A percentile compares a stretch with the other conserved stretches of the same genome.
These are phyloP conservation scores for Notospermus geniculatus DNA, from an alignment of 1,140 invertebrate genomes.

Conservation along the genomic window DNA sequence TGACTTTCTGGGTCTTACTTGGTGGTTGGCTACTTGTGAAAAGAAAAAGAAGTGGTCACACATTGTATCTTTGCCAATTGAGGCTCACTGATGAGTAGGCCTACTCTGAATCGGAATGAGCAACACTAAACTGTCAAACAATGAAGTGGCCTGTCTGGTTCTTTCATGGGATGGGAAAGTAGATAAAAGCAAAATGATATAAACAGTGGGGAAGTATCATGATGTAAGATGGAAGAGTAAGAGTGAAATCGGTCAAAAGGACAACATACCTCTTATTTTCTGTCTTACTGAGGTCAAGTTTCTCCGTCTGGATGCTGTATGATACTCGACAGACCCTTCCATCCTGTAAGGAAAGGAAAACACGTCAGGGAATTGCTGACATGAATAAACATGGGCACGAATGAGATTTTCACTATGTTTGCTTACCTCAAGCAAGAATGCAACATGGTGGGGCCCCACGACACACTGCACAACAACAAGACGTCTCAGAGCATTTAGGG, in stretches of 20 bases:
- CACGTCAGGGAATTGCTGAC: not conserved
- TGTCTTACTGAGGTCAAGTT: conserved; percentile 49
- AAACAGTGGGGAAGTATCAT: not conserved
- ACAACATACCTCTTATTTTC: conserved; percentile 49
- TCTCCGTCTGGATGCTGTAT: conserved; percentile 79
- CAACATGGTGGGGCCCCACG: conserved; percentile 87
- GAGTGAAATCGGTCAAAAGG: no score
- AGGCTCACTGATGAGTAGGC: no score
- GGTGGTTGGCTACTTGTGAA: not conserved
- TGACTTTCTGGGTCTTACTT: conserved; percentile 8
- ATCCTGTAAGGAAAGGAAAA: conserved; percentile 60
- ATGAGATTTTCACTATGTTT: not conserved
- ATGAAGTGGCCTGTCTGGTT: no score
- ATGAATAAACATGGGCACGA: not conserved
- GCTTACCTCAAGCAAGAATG: conserved; percentile 75
- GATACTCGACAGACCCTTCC: conserved; percentile 85
- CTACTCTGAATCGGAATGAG: no score
- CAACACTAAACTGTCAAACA: no score
- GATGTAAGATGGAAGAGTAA: not conserved
- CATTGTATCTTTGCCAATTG: no score
- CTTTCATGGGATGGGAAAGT: no score
- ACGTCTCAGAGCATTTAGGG: conserved; percentile 73
- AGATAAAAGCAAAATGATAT: not conserved
- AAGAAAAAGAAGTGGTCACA: not conserved
- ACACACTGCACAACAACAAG: conserved; percentile 76